Conservation (phyloP, 2,888 invertebrate species). For the Trissolcus brochymenae region DNA sequence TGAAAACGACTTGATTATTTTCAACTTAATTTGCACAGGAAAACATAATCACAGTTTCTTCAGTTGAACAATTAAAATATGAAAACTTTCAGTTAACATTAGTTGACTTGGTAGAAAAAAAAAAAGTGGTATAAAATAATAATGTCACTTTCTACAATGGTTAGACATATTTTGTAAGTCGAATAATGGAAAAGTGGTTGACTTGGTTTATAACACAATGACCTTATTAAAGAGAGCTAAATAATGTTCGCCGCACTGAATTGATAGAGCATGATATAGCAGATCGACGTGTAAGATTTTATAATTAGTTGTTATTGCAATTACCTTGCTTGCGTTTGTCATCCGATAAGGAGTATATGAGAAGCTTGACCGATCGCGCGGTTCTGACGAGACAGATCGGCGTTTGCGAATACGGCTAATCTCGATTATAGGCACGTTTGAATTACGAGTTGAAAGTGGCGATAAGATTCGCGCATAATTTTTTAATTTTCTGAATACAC, state of each 20-base stretch:
- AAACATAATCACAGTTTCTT: background rate
- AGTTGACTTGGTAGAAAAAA: no score
- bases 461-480: conserved; percentile 33
- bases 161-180: no score
- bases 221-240: conserved; percentile 14
- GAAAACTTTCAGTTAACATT: background rate
- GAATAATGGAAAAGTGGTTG: background rate
- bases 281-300: conserved; percentile 1
- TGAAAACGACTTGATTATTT: no score
- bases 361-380: conserved; percentile 44
- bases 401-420: conserved; percentile 37
- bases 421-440: conserved; percentile 32
- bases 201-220: conserved; percentile 6
- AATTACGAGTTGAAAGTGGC: conserved; percentile 46
- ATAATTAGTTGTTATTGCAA: conserved; percentile 35
- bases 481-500: background rate
- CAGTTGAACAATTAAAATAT: no score
- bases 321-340: conserved; percentile 40
- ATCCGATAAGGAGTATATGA: conserved; percentile 46
- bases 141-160: no score
- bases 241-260: conserved; percentile 2
- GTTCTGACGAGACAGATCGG: conserved; percentile 24
- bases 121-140: no score
- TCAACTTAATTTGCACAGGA: no score
- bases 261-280: background rate